Evolutionary conservation across 1,140 invertebrate species (phyloP), one percentile per base, ranked within the genome.

Genomic region (Camponotus vicinus): DNA sequence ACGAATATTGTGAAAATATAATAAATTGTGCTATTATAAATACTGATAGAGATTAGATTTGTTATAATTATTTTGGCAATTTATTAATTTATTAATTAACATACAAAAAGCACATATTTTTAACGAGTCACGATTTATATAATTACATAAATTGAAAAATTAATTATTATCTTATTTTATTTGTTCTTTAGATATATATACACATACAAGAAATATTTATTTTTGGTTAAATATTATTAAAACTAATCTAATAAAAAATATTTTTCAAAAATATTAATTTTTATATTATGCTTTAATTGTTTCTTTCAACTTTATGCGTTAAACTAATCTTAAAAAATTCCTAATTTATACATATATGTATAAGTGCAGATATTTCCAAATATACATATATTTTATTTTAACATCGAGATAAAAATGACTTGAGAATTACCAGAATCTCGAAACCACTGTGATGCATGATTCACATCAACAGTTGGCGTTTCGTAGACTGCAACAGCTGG

Each of bases 111-210:
- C 15, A 34, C 11, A 34, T 71, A 21, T 13, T 70, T 71, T 52
- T 71, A 71, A 52, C 45, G 69, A 71, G 27, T 71, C 45, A 52
- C 67, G 67, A 71, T 27, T 27, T 27, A 27, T 27, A 27, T 71
- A 55, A 21, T 15, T 45, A 71, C 69, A 52, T 52, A 52, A 71
- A 71, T 55, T 52, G 45, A 45, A 71, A 71, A 11, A 45, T 71
- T 71, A 70, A 71, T 27, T 13, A 27, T 52, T 45, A 45, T 27
- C 0, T 27, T 27, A 27, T 27, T 27, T 27, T 27, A 27, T 27
- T 27, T 27, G 27, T 27, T 27, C 27, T 27, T 27, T 27, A 27
- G 27, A 27, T 11, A 45, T 11, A 45, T 45, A 11, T 8, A 45
- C 8, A 45, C 42, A 45, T 11, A 45, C 2, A 45, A 45, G 27